Evolutionary conservation across 2,888 invertebrate genomes (phyloP).

Genomic region (Parnassius smintheus): DNA sequence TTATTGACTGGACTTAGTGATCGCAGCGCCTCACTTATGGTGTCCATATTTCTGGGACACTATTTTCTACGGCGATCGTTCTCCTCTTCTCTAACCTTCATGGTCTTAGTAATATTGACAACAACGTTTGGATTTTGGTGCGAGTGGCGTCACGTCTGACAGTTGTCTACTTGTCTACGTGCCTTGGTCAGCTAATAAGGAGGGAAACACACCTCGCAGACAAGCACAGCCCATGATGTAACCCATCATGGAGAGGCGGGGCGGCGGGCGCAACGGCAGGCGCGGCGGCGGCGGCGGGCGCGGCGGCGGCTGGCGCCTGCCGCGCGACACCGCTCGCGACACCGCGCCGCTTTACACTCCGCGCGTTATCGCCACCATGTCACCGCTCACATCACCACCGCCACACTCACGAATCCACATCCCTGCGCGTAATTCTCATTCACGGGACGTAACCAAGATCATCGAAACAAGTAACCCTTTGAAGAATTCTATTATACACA

Average conservation of each 20-base stretch:
- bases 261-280: slow-evolving; percentile 67
- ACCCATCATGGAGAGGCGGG: slow-evolving; percentile 89
- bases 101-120: too few relatives aligned
- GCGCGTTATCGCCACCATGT: slow-evolving; percentile 16
- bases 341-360: slow-evolving; percentile 29
- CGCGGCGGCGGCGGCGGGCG: slow-evolving; percentile 62
- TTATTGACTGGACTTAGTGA: too few relatives aligned
- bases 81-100: too few relatives aligned
- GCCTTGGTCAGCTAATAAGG: not conserved
- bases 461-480: slow-evolving; percentile 1
- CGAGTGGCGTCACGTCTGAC: too few relatives aligned
- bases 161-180: too few relatives aligned
- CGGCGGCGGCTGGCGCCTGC: slow-evolving; percentile 45
- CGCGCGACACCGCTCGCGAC: slow-evolving; percentile 47
- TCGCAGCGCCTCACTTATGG: too few relatives aligned
- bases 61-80: too few relatives aligned
- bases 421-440: slow-evolving; percentile 10
- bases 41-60: too few relatives aligned
- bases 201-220: slow-evolving; percentile 86
- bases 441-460: not conserved
- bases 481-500: slow-evolving; percentile 9
- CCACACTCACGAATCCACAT: slow-evolving; percentile 4
- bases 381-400: slow-evolving; percentile 15
- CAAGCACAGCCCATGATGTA: slow-evolving; percentile 97
- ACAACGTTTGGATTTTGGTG: too few relatives aligned